Evolutionary conservation across 2,888 invertebrate species (phyloP), one percentile per base, ranked within the genome.

Genomic region (Plagodis dolabraria): DNA sequence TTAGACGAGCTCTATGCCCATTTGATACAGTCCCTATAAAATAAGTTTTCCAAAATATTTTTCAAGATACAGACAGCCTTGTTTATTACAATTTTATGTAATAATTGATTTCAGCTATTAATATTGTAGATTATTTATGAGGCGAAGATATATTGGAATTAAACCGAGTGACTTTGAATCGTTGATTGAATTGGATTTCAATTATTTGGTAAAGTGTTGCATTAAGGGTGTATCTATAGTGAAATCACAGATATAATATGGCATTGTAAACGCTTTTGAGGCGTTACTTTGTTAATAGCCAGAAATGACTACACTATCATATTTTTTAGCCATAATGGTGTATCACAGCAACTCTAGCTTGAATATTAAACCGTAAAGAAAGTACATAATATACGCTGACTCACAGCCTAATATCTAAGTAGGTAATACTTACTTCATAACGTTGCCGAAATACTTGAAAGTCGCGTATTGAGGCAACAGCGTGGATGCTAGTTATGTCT

Each of bases 281-380:
- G 75, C 77, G 76, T 76, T 74, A 79, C 74, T 72, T 81, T 63
- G 62, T 56, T 52, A 60, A 55, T 60, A 82, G 83, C 79, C 86
- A 83, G 83, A 83, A 82, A 82, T 78, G 80, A 88, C 85, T 86
- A 86, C 80, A 81, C 78, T 85, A 87, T 22, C 22, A 22, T 82
- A 84, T 76, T 82, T 86, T 86, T 83, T 86, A 87, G 92, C 87
- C 91, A 89, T 84, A 85, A 85, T 85, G 85, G 83, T 89, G 89
- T 92, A 91, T 92, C 91, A 91, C 92, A 92, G 91, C 86, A 90
- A 91, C 90, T 92, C 91, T 92, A 92, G 92, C 91, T 82, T 92
- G 91, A 87, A 86, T 85, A 85, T 88, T 81, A 84, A 86, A 84
- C 87, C 86, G 86, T 87, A 83, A 86, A 88, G 86, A 87, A 87